Conservation (phyloP, 2,888 invertebrate genomes). For the Adelognathus sp. region DNA sequence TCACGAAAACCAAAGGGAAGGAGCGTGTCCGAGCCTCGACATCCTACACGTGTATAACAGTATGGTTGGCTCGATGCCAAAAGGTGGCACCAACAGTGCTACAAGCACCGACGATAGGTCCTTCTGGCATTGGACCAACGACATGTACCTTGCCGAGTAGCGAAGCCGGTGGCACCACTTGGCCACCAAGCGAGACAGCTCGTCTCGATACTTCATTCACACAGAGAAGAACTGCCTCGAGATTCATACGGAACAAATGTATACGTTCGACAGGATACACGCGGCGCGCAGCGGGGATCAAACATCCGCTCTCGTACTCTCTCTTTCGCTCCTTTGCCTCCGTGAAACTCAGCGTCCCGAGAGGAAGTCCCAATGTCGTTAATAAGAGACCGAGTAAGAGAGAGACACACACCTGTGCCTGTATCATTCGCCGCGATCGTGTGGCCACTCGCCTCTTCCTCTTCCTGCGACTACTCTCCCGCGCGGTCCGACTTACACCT, state of each 20-base stretch:
- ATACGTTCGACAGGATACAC: background rate
- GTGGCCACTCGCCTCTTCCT: background rate
- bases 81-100: no score
- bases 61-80: no score
- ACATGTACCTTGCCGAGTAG: no score
- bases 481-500: slow-evolving; percentile 46
- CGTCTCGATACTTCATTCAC: background rate
- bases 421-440: background rate
- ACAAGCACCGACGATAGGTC: no score
- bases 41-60: no score
- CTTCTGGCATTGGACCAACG: no score
- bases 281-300: background rate
- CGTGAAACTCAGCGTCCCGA: background rate
- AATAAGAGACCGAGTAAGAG: background rate
- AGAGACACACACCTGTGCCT: slow-evolving; percentile 10
- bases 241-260: no score
- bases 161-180: no score
- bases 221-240: no score
- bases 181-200: no score
- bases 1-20: no score
- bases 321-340: slow-evolving; percentile 15
- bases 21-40: no score
- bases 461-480: slow-evolving; percentile 13
- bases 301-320: background rate
- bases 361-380: background rate